Conservation (phyloP, 2,113 vertebrate species). For the Heteronetta atricapilla region DNA sequence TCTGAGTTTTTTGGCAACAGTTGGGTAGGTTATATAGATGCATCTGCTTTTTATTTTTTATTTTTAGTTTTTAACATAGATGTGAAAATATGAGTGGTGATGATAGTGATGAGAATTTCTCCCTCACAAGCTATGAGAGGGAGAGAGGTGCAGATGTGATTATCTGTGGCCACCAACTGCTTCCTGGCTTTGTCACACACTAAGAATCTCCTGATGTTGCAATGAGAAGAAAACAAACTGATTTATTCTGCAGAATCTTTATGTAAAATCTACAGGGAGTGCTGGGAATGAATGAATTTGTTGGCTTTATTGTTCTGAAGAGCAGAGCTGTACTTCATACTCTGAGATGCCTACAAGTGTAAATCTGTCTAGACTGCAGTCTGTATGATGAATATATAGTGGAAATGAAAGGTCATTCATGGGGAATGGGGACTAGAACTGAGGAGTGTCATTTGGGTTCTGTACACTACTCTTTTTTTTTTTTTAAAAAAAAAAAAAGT, state of each 20-base stretch:
- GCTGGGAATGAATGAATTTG: not conserved
- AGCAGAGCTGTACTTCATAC: not conserved
- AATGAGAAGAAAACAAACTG: not conserved
- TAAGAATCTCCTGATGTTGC: not conserved
- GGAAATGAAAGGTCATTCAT: not conserved
- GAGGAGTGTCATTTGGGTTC: not conserved
- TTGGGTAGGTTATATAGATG: not conserved
- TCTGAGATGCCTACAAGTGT: not conserved
- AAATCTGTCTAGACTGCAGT: not conserved
- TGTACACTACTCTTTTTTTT: not conserved
- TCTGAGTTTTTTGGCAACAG: not conserved
- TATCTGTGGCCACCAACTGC: not conserved
- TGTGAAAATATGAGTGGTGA: not conserved
- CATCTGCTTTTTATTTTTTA: not conserved
- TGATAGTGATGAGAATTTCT: not conserved
- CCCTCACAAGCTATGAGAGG: not conserved
- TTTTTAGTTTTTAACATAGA: no score
- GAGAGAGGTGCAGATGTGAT: not conserved
- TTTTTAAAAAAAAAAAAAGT: not conserved
- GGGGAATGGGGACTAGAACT: not conserved
- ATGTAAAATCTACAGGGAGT: not conserved
- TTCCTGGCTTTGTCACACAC: not conserved
- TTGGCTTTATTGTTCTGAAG: not conserved
- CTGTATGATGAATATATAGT: not conserved
- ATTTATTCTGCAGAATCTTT: not conserved